Percentiles rank a stretch among this genome's conserved stretches.
These are phyloP conservation scores for Tinea trinotella DNA, from an alignment of 2,888 invertebrate species.

Conservation along the genomic window DNA sequence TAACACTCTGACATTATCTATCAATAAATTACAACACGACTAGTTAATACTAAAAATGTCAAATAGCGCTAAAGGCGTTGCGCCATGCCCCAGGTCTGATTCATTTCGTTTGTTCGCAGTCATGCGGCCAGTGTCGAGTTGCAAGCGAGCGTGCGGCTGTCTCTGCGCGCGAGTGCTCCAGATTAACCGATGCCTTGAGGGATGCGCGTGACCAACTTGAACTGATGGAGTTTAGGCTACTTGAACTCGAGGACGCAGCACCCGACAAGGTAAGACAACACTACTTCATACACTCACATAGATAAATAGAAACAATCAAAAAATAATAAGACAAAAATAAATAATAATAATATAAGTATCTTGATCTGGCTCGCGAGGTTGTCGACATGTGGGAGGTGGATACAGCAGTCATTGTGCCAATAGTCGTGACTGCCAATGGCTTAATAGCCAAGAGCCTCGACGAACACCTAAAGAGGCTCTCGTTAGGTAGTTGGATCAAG, in stretches of 20 bases:
- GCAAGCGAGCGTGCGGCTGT: conserved; percentile 56
- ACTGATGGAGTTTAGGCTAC: conserved; percentile 82
- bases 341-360: too few species aligned
- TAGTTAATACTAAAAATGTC: background rate
- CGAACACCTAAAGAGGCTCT: too few species aligned
- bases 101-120: conserved; percentile 28
- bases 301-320: too few species aligned
- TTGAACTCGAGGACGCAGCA: conserved; percentile 80
- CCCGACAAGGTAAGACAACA: conserved; percentile 63
- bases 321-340: too few species aligned
- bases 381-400: too few species aligned
- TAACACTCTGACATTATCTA: too few species aligned
- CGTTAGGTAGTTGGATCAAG: too few species aligned
- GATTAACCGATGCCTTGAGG: conserved; percentile 76
- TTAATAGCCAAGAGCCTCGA: too few species aligned
- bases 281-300: too few species aligned
- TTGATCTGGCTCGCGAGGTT: too few species aligned
- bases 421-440: too few species aligned
- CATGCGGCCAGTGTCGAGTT: conserved; percentile 60
- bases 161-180: conserved; percentile 66
- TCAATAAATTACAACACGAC: conserved; percentile 2
- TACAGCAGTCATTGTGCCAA: too few species aligned
- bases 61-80: background rate
- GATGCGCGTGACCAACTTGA: conserved; percentile 86
- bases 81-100: background rate